Evolutionary conservation across 2,888 invertebrate genomes (phyloP).

Genomic region (Deladenus siricidicola): DNA sequence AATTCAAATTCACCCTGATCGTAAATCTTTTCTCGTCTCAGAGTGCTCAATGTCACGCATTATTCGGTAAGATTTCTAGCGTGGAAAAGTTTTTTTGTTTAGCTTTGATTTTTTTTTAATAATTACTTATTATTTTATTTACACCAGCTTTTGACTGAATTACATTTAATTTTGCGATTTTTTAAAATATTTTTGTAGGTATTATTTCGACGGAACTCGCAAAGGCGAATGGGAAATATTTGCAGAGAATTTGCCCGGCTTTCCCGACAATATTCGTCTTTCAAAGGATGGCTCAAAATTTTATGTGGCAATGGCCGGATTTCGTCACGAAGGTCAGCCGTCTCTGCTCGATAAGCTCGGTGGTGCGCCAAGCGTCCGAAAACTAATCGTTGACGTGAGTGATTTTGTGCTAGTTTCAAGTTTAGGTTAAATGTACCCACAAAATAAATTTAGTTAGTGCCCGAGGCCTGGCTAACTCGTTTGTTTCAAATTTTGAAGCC

Average conservation of each 20-base stretch:
- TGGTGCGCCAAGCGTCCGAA: conserved; percentile 33
- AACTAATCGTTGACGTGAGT: conserved; percentile 25
- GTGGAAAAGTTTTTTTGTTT: too few relatives aligned
- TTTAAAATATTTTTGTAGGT: conserved; percentile 51
- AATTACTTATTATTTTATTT: not conserved
- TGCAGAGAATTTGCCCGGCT: conserved; percentile 64
- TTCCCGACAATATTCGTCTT: conserved; percentile 64
- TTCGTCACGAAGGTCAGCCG: conserved; percentile 19
- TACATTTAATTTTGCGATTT: not conserved
- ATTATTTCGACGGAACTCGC: conserved; percentile 72
- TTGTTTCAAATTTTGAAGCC: conserved; percentile 31
- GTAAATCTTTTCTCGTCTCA: conserved; percentile 71
- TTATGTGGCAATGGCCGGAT: conserved; percentile 34
- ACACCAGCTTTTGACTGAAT: not conserved
- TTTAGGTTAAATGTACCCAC: not conserved
- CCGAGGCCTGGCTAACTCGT: conserved; percentile 19
- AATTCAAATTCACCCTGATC: conserved; percentile 69
- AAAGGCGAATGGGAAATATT: conserved; percentile 73
- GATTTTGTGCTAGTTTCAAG: not conserved
- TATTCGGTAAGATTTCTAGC: conserved; percentile 46
- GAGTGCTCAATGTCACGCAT: conserved; percentile 65
- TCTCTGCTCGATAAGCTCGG: conserved; percentile 32
- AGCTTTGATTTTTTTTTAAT: too few relatives aligned
- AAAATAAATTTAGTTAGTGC: conserved; percentile 11
- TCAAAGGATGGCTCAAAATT: conserved; percentile 19